A percentile compares a stretch with the other conserved stretches of the same genome.
phyloP scores from a whole-genome alignment of 2,888 invertebrate genomes.

The Acronicta aceris region DNA sequence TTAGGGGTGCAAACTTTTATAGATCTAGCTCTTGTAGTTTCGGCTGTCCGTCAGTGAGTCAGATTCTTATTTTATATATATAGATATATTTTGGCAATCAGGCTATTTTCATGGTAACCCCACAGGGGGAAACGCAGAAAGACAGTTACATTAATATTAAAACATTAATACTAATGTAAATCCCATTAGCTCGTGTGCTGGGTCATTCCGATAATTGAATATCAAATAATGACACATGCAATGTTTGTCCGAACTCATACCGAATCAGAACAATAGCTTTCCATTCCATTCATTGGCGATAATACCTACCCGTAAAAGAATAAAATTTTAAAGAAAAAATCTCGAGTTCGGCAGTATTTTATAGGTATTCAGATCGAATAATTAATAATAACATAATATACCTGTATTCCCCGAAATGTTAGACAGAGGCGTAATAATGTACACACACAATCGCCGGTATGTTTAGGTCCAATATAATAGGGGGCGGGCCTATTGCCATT shows the following conservation, averaged over 20 bases:
- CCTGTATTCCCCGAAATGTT: too few species aligned
- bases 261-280: constrained; percentile 37
- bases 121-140: constrained; percentile 16
- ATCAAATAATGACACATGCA: constrained; percentile 55
- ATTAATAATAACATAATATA: too few species aligned
- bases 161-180: constrained; percentile 60
- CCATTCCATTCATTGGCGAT: constrained; percentile 27
- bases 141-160: constrained; percentile 46
- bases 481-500: too few species aligned
- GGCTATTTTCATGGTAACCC: constrained; percentile 9
- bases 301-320: not conserved
- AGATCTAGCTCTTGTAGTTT: too few species aligned
- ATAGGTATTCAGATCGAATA: too few species aligned
- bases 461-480: too few species aligned
- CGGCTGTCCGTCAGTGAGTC: too few species aligned
- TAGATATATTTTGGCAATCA: not conserved
- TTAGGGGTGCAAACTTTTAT: too few species aligned
- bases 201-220: constrained; percentile 59
- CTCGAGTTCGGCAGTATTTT: too few species aligned
- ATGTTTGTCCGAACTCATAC: constrained; percentile 46
- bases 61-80: too few species aligned
- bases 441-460: too few species aligned
- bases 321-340: constrained; percentile 1
- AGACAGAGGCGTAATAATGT: too few species aligned
- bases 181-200: constrained; percentile 55